Conservation (phyloP, 2,888 invertebrate species). For the Congeria kusceri region DNA sequence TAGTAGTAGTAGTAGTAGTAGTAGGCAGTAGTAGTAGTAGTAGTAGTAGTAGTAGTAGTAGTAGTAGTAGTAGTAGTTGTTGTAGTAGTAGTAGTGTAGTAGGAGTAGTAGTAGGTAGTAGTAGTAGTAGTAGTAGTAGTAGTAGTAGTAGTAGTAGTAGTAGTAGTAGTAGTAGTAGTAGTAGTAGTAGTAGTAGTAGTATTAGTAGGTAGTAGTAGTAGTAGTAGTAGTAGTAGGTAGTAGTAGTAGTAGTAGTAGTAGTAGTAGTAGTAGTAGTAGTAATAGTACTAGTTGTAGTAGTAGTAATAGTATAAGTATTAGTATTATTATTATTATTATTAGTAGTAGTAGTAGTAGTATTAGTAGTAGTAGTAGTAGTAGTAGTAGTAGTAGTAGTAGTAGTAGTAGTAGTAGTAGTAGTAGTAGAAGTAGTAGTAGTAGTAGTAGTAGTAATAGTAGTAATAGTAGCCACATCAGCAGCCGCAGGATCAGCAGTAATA, state of each 20-base stretch:
- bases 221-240: too few species aligned
- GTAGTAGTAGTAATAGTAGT: background rate
- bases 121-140: slow-evolving; percentile 11
- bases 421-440: background rate
- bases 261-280: too few species aligned
- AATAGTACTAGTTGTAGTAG: too few species aligned
- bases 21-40: background rate
- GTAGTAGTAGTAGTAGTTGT: background rate
- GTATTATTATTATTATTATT: too few species aligned
- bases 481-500: too few species aligned
- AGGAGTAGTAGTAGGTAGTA: background rate
- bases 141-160: slow-evolving; percentile 11
- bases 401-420: background rate
- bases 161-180: background rate
- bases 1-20: slow-evolving; percentile 2
- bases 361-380: background rate
- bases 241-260: too few species aligned
- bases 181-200: too few species aligned
- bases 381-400: background rate
- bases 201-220: too few species aligned
- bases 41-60: slow-evolving; percentile 23
- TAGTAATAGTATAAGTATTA: too few species aligned
- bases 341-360: too few species aligned
- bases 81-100: too few species aligned
- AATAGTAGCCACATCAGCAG: background rate